Evolutionary conservation across 2,113 vertebrate genomes (phyloP).

Genomic region (Morone saxatilis): DNA sequence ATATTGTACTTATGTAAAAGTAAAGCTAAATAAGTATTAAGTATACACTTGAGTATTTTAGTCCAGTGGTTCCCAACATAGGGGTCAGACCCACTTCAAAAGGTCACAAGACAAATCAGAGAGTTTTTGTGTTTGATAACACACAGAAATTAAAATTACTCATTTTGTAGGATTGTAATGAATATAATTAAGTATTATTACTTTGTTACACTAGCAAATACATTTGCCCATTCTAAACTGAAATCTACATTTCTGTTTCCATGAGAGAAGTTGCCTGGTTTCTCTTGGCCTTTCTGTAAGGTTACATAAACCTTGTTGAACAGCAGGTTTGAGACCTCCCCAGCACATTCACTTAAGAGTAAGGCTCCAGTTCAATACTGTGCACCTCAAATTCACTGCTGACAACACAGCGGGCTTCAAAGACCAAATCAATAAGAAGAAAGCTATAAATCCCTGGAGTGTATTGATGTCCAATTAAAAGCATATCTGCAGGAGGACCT

Average conservation of each 20-base stretch:
- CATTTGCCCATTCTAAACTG: neutral
- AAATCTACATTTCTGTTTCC: neutral
- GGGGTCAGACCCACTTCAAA: no score
- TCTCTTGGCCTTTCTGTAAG: neutral
- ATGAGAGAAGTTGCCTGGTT: neutral
- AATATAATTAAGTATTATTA: neutral
- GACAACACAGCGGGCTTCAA: constrained; percentile 1
- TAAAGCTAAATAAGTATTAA: no score
- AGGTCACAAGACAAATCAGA: no score
- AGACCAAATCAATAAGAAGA: constrained; percentile 40
- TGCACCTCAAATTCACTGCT: constrained; percentile 13
- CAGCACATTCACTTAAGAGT: neutral
- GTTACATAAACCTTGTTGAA: neutral
- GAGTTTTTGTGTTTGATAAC: no score
- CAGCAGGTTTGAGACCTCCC: neutral
- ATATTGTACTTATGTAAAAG: no score
- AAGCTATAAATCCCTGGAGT: constrained; percentile 20
- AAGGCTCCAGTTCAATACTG: neutral
- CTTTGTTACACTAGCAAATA: neutral
- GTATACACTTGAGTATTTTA: no score
- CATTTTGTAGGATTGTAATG: no score
- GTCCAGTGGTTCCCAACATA: no score
- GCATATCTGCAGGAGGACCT: neutral
- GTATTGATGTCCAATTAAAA: constrained; percentile 28
- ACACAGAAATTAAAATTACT: no score